Percentiles rank a stretch among this genome's conserved stretches.
Conservation (phyloP, 53 echinoderm and acorn worm genomes). For the Holothuria scabra region DNA sequence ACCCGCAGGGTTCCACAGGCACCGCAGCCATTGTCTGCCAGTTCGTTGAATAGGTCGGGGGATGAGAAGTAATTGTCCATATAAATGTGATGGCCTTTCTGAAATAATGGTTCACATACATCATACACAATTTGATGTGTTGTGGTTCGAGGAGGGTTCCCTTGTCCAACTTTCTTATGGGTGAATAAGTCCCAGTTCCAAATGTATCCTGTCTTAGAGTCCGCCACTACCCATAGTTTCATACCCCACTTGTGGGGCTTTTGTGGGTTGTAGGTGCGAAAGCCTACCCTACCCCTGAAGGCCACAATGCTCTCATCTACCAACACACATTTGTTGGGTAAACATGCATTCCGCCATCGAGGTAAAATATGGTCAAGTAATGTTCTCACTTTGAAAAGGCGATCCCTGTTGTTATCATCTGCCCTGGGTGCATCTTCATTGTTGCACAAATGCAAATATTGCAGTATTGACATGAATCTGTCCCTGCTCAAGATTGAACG, state of each 20-base stretch:
- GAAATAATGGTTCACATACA: no score
- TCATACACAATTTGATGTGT: background rate
- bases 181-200: conserved; percentile 2
- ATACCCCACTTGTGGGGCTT: background rate
- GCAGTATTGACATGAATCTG: conserved; percentile 24
- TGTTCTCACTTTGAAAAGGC: conserved; percentile 13
- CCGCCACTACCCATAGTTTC: background rate
- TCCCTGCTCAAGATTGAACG: conserved; percentile 1
- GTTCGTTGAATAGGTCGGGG: background rate
- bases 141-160: background rate
- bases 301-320: background rate
- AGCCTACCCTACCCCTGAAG: background rate
- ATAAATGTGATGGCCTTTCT: no score
- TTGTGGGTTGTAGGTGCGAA: background rate
- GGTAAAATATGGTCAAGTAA: conserved; percentile 19
- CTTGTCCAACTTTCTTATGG: conserved; percentile 6
- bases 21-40: background rate
- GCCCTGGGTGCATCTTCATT: conserved; percentile 24
- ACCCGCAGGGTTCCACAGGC: no score
- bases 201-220: background rate
- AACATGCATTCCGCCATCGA: background rate
- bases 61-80: no score
- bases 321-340: background rate
- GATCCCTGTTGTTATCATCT: conserved; percentile 17
- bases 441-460: conserved; percentile 7